Percentiles rank a stretch among this genome's conserved stretches.
phyloP scores from a whole-genome alignment of 2,888 invertebrate genomes.

The Teinopalpus imperialis region DNA sequence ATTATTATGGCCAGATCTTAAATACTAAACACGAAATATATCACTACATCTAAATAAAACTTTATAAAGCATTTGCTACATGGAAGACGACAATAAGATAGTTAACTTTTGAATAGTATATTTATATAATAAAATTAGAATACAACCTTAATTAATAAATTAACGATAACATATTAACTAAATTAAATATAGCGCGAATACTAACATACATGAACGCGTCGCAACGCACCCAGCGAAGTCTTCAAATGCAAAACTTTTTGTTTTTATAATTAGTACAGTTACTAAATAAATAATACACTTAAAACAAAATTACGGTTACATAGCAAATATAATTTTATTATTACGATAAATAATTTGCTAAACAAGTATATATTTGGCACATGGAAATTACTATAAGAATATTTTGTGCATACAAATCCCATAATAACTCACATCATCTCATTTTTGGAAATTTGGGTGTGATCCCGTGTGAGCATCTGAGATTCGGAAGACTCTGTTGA shows the following conservation, averaged over 20 bases:
- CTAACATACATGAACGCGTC: constrained; percentile 76
- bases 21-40: background rate
- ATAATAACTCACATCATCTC: too few relatives aligned
- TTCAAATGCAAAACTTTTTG: constrained; percentile 51
- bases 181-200: constrained; percentile 55
- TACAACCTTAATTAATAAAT: constrained; percentile 28
- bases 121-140: too few relatives aligned
- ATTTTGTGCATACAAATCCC: constrained; percentile 19
- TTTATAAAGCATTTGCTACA: constrained; percentile 45
- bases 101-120: constrained; percentile 40
- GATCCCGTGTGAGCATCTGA: too few relatives aligned
- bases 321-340: constrained; percentile 5
- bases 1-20: constrained; percentile 6
- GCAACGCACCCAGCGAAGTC: constrained; percentile 64
- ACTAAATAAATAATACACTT: constrained; percentile 24
- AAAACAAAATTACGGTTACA: constrained; percentile 24
- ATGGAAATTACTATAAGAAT: constrained; percentile 5
- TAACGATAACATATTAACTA: constrained; percentile 30
- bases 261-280: constrained; percentile 30
- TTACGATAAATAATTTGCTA: constrained; percentile 11
- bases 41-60: constrained; percentile 28
- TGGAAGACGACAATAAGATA: constrained; percentile 65
- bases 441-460: too few relatives aligned
- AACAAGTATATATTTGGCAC: constrained; percentile 20
- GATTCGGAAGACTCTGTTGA: constrained; percentile 35